Evolutionary conservation across 2,113 vertebrate genomes (phyloP), one percentile per base, ranked within the genome.

Genomic region (Charina bottae): DNA sequence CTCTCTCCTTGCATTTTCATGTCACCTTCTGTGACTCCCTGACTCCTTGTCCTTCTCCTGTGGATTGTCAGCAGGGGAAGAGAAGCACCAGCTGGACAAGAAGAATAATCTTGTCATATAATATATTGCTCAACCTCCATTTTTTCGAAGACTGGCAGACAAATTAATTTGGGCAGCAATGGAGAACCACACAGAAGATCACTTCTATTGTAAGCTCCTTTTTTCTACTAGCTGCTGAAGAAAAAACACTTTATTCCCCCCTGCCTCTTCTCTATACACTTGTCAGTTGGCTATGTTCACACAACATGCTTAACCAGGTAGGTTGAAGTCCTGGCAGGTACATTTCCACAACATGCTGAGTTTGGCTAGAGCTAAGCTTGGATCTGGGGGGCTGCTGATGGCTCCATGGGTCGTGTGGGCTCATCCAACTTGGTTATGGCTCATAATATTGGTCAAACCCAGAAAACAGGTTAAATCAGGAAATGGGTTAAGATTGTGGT

Each of bases 221-320:
- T 95, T 96, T 93, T 83, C 93, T 42, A 83, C 15, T 89, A 93
- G 72, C 64, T 92, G 89, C 85, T 59, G 95, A 93, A 91, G 90
- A 94, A 92, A 92, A 95, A 96, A 93, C 94, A 10, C 24, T 72
- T 19, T 49, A 1, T 17, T 11, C 4, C 33, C 33, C 24, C 53
- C 19, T 12, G 17, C 17, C 17, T 19, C 55, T 37, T n/a, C 8
- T 33, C 19, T 90, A 6, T 2, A 56, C 15, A 56, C 55, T 56
- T 56, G 13, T 56, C 55, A 56, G 4, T 56, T 17, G 55, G 12
- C 55, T 56, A 17, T 13, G 55, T 56, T 56, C 55, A 56, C 55
- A 19, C 55, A 56, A 56, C 55, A 56, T 2, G 55, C 17, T 56
- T 15, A 17, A 56, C 55, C 55, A 56, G 55, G 12, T 3, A 56